These are phyloP conservation scores for Calliopsis andreniformis DNA, from an alignment of 1,140 invertebrate genomes.

Conservation along the genomic window DNA sequence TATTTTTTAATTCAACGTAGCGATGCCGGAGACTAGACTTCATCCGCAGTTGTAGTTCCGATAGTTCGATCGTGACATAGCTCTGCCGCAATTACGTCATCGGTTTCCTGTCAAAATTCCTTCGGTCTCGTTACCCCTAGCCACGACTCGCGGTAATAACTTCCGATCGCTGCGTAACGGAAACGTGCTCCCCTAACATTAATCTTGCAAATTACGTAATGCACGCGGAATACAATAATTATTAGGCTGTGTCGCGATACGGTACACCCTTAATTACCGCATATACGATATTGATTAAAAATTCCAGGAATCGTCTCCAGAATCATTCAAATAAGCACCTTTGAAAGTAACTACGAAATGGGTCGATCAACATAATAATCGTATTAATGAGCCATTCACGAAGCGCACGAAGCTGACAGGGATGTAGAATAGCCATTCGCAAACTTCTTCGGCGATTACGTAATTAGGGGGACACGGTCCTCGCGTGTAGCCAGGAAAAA, in stretches of 20 bases:
- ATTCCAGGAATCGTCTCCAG: not conserved
- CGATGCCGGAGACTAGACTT: conserved; percentile 10
- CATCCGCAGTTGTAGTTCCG: conserved; percentile 3
- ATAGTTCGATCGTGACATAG: conserved; percentile 33
- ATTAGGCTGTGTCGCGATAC: not conserved
- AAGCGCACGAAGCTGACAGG: not conserved
- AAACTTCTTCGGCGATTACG: not conserved
- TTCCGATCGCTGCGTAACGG: conserved; percentile 26
- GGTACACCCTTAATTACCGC: not conserved
- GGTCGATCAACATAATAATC: conserved; percentile 1
- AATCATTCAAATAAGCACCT: not conserved
- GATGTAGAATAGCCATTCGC: not conserved
- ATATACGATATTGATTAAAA: not conserved
- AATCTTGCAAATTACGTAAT: not conserved
- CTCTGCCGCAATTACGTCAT: conserved; percentile 34
- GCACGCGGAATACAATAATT: not conserved
- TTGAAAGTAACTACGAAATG: not conserved
- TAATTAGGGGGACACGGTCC: conserved; percentile 3
- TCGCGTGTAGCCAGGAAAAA: not conserved
- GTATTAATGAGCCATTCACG: conserved; percentile 9
- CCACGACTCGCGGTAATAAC: conserved; percentile 19
- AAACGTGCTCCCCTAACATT: not conserved
- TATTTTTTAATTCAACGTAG: conserved; percentile 7
- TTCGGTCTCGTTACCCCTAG: not conserved
- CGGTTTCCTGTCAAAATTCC: conserved; percentile 55